Percentiles rank a stretch among this genome's conserved stretches.
Conservation (phyloP, 37 sponge, comb jelly and placozoan species). For the Crambe crambe region DNA sequence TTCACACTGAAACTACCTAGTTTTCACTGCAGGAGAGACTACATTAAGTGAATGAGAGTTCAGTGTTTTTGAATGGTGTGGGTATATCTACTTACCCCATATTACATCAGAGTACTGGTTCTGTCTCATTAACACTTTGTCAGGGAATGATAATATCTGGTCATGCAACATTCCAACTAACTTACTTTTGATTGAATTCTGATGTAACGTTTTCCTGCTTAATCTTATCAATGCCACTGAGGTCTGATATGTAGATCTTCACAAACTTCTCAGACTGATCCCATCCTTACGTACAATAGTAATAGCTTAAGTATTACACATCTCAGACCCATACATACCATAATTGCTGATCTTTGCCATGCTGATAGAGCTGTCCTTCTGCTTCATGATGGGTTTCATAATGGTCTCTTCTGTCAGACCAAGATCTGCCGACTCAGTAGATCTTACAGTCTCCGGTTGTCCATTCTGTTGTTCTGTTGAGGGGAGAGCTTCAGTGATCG, state of each 20-base stretch:
- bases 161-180: too few relatives aligned
- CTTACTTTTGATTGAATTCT: slow-evolving; percentile 8
- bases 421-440: neutral
- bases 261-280: slow-evolving; percentile 86
- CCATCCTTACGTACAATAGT: slow-evolving; percentile 79
- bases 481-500: slow-evolving; percentile 1
- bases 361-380: neutral
- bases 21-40: neutral
- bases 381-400: neutral
- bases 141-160: too few relatives aligned
- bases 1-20: neutral
- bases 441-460: neutral
- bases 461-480: slow-evolving; percentile 9
- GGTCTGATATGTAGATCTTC: slow-evolving; percentile 76
- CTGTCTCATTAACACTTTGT: too few relatives aligned
- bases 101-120: too few relatives aligned
- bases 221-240: slow-evolving; percentile 63
- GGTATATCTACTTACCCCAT: too few relatives aligned
- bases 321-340: too few relatives aligned
- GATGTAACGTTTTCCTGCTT: slow-evolving; percentile 52
- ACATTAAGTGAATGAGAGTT: too few relatives aligned
- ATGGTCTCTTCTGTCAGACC: too few relatives aligned
- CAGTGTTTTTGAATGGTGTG: too few relatives aligned
- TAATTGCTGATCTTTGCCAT: slow-evolving; percentile 37
- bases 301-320: too few relatives aligned